phyloP scores from a whole-genome alignment of 2,113 vertebrate genomes.

The Electrona antarctica region DNA sequence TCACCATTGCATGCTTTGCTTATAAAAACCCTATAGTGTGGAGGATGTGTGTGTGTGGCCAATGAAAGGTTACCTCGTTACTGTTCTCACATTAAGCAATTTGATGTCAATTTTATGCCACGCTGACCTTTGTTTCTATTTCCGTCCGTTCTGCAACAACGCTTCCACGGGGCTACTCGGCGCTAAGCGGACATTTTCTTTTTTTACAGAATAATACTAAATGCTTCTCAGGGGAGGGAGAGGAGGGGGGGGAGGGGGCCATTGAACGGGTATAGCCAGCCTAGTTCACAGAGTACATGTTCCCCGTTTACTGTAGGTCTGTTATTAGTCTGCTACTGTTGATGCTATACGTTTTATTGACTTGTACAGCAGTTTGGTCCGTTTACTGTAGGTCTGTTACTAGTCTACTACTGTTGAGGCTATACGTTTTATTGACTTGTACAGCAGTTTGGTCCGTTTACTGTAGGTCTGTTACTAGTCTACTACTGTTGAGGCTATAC shows the following conservation, averaged over 20 bases:
- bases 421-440: not conserved
- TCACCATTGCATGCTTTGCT: conserved; percentile 7
- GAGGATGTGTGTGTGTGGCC: not conserved
- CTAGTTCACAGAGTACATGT: conserved; percentile 17
- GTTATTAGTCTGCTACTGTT: not conserved
- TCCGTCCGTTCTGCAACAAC: conserved; percentile 36
- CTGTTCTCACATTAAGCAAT: conserved; percentile 57
- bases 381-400: not conserved
- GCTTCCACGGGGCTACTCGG: conserved; percentile 37
- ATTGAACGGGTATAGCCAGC: not conserved
- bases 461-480: conserved; percentile 2
- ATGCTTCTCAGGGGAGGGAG: conserved; percentile 4
- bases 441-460: no score
- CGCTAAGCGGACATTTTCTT: conserved; percentile 52
- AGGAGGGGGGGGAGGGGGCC: not conserved
- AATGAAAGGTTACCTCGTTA: conserved; percentile 65
- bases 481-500: no score
- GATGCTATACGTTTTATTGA: not conserved
- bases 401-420: conserved; percentile 2
- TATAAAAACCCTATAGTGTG: conserved; percentile 21
- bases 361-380: not conserved
- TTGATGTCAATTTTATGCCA: conserved; percentile 66
- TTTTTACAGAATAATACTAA: conserved; percentile 43
- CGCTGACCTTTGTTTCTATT: conserved; percentile 70
- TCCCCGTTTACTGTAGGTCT: conserved; percentile 4